Percentiles rank a stretch among this genome's conserved stretches.
These are phyloP conservation scores for Metalampra italica DNA, from an alignment of 2,888 invertebrate species.

Conservation along the genomic window DNA sequence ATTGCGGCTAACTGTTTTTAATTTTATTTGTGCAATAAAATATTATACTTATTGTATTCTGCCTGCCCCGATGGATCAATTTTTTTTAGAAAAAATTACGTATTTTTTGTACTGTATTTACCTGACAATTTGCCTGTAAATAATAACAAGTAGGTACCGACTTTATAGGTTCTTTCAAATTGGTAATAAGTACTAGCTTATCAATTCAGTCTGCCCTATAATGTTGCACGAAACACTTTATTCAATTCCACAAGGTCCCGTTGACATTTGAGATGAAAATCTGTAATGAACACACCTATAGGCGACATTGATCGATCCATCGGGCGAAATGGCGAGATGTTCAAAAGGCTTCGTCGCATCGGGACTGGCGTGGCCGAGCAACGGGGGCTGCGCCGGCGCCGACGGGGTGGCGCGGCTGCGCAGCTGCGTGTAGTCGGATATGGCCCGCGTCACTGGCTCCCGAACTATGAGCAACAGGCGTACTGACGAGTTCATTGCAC, in stretches of 20 bases:
- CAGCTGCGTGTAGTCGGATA: slow-evolving; percentile 97
- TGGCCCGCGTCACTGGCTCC: slow-evolving; percentile 96
- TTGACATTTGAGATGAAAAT: not conserved
- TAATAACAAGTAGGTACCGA: too few relatives aligned
- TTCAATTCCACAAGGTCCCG: not conserved
- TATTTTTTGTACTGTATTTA: too few relatives aligned
- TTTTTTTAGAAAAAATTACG: too few relatives aligned
- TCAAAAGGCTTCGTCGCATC: slow-evolving; percentile 84
- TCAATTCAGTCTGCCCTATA: too few relatives aligned
- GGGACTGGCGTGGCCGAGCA: slow-evolving; percentile 47
- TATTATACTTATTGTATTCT: too few relatives aligned
- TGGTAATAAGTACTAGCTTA: too few relatives aligned
- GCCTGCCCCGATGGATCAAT: too few relatives aligned
- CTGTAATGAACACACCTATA: slow-evolving; percentile 71
- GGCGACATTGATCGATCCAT: slow-evolving; percentile 90
- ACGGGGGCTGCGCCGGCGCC: slow-evolving; percentile 68
- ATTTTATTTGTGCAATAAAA: too few relatives aligned
- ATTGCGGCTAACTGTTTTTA: too few relatives aligned
- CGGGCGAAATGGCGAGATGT: slow-evolving; percentile 87
- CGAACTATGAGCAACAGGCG: slow-evolving; percentile 95
- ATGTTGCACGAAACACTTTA: not conserved
- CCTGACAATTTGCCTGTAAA: too few relatives aligned
- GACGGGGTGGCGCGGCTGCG: slow-evolving; percentile 89
- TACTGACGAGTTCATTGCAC: slow-evolving; percentile 95
- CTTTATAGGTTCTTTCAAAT: too few relatives aligned